phyloP scores from a whole-genome alignment of 2,113 vertebrate species.

The Riparia riparia region DNA sequence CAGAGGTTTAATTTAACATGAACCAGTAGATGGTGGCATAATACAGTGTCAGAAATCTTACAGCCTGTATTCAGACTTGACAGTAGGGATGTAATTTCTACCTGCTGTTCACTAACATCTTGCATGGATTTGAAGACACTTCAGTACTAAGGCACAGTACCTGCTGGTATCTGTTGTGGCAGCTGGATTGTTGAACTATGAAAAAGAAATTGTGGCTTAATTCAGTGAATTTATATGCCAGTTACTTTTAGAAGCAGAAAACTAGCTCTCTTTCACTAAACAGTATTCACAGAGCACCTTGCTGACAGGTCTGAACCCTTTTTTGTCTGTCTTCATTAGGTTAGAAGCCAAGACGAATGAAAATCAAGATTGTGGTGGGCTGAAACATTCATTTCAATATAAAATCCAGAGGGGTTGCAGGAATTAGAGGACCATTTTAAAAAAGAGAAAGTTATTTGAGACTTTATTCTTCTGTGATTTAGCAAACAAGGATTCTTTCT shows the following conservation, averaged over 20 bases:
- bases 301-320: not conserved
- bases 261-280: not conserved
- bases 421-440: not conserved
- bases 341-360: not conserved
- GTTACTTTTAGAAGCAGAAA: not conserved
- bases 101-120: not conserved
- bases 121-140: not conserved
- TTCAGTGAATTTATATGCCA: not conserved
- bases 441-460: not conserved
- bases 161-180: not conserved
- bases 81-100: not conserved
- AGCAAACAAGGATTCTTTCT: not conserved
- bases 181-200: not conserved
- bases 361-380: not conserved
- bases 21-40: conserved; percentile 63
- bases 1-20: not conserved
- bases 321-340: not conserved
- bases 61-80: not conserved
- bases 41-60: conserved; percentile 16
- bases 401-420: not conserved
- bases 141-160: not conserved
- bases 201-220: not conserved
- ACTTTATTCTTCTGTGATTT: not conserved
- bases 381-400: not conserved
- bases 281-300: not conserved